A percentile compares a stretch with the other conserved stretches of the same genome.
phyloP scores from a whole-genome alignment of 2,797 vertebrate genomes.

The Peromyscus melanophrys region DNA sequence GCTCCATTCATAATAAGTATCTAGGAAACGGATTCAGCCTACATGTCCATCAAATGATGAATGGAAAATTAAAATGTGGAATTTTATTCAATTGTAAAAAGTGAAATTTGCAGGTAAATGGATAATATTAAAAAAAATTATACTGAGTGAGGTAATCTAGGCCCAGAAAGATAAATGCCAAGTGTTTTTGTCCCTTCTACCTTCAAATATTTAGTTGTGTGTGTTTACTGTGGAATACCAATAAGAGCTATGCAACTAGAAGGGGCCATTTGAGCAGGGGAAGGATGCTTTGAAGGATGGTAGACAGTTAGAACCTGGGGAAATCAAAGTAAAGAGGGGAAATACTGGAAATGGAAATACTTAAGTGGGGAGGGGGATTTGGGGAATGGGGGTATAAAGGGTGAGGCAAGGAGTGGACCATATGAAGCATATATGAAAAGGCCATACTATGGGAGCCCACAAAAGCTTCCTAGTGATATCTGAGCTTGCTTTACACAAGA shows the following conservation, averaged over 20 bases:
- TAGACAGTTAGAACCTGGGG: too few species aligned
- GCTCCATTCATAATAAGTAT: not conserved
- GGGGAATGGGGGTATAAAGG: too few species aligned
- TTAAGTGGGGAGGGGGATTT: not conserved
- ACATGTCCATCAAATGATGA: not conserved
- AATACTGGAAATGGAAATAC: not conserved
- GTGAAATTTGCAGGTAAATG: not conserved
- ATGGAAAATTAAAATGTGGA: not conserved
- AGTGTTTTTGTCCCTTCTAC: not conserved
- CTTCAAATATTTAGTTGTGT: not conserved
- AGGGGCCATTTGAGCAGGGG: not conserved
- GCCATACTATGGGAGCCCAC: not conserved
- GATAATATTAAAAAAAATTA: not conserved
- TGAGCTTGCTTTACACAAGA: too few species aligned
- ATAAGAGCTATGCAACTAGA: not conserved
- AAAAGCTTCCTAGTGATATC: too few species aligned
- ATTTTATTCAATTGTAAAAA: not conserved
- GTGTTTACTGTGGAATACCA: not conserved
- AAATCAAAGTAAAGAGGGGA: not conserved
- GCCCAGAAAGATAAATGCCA: not conserved
- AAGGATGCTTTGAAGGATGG: not conserved
- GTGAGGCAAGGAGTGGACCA: too few species aligned
- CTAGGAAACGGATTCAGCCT: not conserved
- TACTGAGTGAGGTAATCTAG: not conserved
- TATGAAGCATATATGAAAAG: not conserved